A percentile compares a stretch with the other conserved stretches of the same genome.
phyloP scores from a whole-genome alignment of 37 sponge, comb jelly and placozoan genomes.

The Hormiphora californensis region DNA sequence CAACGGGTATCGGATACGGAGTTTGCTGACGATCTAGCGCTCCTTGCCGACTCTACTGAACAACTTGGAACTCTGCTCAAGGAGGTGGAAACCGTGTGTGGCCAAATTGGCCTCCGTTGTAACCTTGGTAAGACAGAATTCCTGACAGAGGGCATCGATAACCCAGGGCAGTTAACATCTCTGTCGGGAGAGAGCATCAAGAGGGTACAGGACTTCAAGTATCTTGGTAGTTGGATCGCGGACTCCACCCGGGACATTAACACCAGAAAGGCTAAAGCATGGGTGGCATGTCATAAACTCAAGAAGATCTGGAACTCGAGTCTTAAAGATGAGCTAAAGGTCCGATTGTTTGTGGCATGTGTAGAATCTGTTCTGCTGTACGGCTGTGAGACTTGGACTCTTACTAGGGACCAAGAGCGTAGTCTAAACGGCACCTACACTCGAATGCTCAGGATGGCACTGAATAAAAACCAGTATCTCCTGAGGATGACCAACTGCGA shows the following conservation, averaged over 20 bases:
- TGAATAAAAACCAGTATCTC: neutral
- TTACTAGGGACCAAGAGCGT: neutral
- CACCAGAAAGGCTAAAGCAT: too few relatives aligned
- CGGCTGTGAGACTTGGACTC: neutral
- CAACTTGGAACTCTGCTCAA: too few relatives aligned
- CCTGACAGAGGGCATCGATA: too few relatives aligned
- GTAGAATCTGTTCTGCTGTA: neutral
- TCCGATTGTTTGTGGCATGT: neutral
- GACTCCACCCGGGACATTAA: too few relatives aligned
- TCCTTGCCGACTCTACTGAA: too few relatives aligned
- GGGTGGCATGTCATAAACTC: neutral
- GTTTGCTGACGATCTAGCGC: too few relatives aligned
- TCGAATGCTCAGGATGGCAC: constrained; percentile 9
- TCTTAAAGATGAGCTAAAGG: neutral
- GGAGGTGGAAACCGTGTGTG: too few relatives aligned
- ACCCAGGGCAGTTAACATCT: too few relatives aligned
- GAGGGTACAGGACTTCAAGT: neutral
- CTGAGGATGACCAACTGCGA: neutral
- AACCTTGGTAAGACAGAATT: too few relatives aligned
- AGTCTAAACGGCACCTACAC: neutral
- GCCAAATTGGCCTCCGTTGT: too few relatives aligned
- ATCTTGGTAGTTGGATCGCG: constrained; percentile 1
- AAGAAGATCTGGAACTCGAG: constrained; percentile 4
- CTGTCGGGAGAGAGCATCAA: too few relatives aligned
- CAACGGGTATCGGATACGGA: too few relatives aligned